These are phyloP conservation scores for Pipistrellus pipistrellus DNA, from an alignment of 2,797 vertebrate species.

Conservation along the genomic window DNA sequence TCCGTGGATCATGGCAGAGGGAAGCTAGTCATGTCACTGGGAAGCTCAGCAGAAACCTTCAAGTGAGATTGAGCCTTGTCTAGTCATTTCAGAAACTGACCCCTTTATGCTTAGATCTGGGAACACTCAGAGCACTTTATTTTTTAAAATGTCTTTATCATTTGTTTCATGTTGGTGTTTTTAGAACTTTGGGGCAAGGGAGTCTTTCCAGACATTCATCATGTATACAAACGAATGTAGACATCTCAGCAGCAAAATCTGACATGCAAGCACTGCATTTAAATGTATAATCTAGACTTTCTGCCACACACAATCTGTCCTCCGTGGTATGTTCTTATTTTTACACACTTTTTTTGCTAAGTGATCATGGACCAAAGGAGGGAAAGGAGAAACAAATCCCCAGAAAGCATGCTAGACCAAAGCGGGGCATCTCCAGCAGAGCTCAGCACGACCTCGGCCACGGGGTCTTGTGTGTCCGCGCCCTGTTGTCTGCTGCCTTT, in stretches of 20 bases:
- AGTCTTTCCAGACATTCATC: constrained; percentile 6
- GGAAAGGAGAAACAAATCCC: not conserved
- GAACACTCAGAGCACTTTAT: constrained; percentile 15
- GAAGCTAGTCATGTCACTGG: not conserved
- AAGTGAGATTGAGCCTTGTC: not conserved
- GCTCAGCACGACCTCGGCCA: not conserved
- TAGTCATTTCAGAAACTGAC: not conserved
- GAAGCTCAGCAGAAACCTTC: not conserved
- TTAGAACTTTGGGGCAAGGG: not conserved
- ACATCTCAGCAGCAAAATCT: constrained; percentile 32
- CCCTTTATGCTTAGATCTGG: not conserved
- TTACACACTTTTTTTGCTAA: not conserved
- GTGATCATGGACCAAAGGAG: not conserved
- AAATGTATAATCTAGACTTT: not conserved
- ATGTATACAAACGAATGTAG: not conserved
- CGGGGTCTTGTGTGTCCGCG: not conserved
- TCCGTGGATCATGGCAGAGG: not conserved
- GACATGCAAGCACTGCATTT: not conserved
- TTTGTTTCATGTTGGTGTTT: not conserved
- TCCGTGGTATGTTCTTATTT: not conserved
- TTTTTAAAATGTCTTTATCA: constrained; percentile 5
- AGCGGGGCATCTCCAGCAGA: not conserved
- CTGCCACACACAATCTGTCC: not conserved
- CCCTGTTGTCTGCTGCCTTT: not conserved
- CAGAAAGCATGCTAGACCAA: not conserved